These are phyloP conservation scores for Myotis findleyi DNA, from an alignment of 2,797 vertebrate genomes.

Conservation along the genomic window DNA sequence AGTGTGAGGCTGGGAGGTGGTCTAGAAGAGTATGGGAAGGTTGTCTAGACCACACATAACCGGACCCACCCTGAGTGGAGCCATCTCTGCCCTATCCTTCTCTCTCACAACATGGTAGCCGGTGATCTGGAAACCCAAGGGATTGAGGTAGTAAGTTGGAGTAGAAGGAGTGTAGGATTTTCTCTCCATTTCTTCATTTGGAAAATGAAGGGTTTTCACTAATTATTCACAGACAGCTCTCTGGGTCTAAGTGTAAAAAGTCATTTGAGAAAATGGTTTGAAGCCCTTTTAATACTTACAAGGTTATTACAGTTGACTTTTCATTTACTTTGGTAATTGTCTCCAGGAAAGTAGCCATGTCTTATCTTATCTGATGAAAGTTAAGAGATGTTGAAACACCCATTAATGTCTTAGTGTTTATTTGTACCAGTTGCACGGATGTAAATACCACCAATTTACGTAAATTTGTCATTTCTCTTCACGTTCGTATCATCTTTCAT, in stretches of 20 bases:
- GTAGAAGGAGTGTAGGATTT: neutral
- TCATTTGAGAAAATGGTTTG: neutral
- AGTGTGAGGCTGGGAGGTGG: neutral
- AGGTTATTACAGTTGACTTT: conserved; percentile 45
- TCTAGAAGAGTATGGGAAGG: neutral
- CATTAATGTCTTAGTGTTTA: conserved; percentile 40
- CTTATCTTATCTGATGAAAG: conserved; percentile 58
- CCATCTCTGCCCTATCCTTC: neutral
- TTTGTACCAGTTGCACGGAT: conserved; percentile 42
- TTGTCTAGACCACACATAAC: neutral
- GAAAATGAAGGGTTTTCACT: neutral
- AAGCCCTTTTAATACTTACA: neutral
- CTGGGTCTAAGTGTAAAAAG: neutral
- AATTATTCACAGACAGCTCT: neutral
- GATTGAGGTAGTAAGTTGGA: neutral
- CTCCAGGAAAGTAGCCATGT: conserved; percentile 41
- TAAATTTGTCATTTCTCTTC: conserved; percentile 15
- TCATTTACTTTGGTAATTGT: conserved; percentile 50
- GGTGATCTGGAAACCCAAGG: neutral
- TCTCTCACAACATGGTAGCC: neutral
- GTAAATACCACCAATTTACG: conserved; percentile 7
- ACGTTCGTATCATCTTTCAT: neutral
- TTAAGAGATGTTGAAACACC: conserved; percentile 59
- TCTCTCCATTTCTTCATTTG: neutral
- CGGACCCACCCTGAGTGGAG: neutral